phyloP scores from a whole-genome alignment of 1,140 invertebrate species.

The Conus ventricosus region DNA sequence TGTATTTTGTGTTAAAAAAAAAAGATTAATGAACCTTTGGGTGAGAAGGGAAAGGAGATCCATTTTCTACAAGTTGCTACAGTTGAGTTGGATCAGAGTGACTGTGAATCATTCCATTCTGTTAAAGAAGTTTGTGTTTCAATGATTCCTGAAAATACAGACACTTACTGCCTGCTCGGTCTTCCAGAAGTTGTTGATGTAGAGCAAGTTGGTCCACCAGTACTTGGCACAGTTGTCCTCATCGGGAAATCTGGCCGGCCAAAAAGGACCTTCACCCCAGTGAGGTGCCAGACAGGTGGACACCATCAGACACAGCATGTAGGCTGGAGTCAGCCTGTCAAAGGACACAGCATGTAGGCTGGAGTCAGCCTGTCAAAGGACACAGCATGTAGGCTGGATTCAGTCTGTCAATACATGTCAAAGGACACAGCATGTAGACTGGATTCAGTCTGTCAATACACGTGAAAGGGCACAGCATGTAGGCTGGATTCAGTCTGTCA shows the following conservation, averaged over 20 bases:
- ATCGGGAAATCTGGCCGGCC: conserved; percentile 50
- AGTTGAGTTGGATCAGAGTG: no score
- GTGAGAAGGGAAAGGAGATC: no score
- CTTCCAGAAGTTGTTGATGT: conserved; percentile 86
- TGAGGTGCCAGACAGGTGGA: conserved; percentile 83
- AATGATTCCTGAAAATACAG: not conserved
- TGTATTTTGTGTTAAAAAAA: no score
- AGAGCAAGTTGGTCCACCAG: conserved; percentile 89
- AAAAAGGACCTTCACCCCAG: conserved; percentile 78
- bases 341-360: conserved; percentile 49
- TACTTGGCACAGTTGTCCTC: conserved; percentile 78
- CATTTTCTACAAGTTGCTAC: no score
- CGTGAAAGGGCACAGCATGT: no score
- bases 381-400: no score
- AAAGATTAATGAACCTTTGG: no score
- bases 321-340: conserved; percentile 83
- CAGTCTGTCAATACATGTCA: not conserved
- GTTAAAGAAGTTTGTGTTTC: no score
- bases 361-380: no score
- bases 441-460: not conserved
- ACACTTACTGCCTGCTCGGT: not conserved
- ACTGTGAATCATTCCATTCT: no score
- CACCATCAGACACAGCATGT: conserved; percentile 87
- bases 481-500: conserved; percentile 23
- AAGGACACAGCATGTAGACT: not conserved